A percentile compares a stretch with the other conserved stretches of the same genome.
These are phyloP conservation scores for Drosophila setosimentum DNA, from an alignment of 2,888 invertebrate species.

Conservation along the genomic window DNA sequence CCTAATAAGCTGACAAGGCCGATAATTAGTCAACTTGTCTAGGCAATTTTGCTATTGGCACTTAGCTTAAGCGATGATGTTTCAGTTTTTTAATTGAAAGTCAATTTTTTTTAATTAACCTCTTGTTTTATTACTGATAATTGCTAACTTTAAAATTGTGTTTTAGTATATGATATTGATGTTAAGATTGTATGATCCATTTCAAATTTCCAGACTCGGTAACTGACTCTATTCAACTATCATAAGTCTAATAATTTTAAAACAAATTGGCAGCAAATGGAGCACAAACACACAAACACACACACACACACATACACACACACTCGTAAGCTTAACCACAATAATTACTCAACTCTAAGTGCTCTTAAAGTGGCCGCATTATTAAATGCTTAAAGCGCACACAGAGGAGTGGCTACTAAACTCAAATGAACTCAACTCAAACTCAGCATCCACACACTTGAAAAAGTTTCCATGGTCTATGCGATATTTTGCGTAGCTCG, in stretches of 20 bases:
- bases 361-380: slow-evolving; percentile 34
- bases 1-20: slow-evolving; percentile 33
- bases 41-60: slow-evolving; percentile 69
- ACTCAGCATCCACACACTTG: slow-evolving; percentile 37
- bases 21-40: slow-evolving; percentile 68
- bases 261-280: slow-evolving; percentile 25
- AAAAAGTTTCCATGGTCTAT: slow-evolving; percentile 44
- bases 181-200: not conserved
- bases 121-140: slow-evolving; percentile 25
- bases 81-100: slow-evolving; percentile 60
- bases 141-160: not conserved
- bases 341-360: slow-evolving; percentile 28
- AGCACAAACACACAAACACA: not conserved
- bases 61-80: slow-evolving; percentile 45
- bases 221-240: not conserved
- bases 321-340: slow-evolving; percentile 10
- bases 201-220: not conserved
- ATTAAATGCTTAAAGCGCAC: slow-evolving; percentile 48
- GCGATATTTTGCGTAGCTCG: slow-evolving; percentile 59
- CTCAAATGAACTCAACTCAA: slow-evolving; percentile 7
- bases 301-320: not conserved
- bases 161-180: not conserved
- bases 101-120: slow-evolving; percentile 14
- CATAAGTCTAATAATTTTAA: slow-evolving; percentile 17
- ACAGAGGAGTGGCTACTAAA: slow-evolving; percentile 2